Percentiles rank a stretch among this genome's conserved stretches.
These are phyloP conservation scores for Agrochola litura DNA, from an alignment of 2,888 invertebrate genomes.

Conservation along the genomic window DNA sequence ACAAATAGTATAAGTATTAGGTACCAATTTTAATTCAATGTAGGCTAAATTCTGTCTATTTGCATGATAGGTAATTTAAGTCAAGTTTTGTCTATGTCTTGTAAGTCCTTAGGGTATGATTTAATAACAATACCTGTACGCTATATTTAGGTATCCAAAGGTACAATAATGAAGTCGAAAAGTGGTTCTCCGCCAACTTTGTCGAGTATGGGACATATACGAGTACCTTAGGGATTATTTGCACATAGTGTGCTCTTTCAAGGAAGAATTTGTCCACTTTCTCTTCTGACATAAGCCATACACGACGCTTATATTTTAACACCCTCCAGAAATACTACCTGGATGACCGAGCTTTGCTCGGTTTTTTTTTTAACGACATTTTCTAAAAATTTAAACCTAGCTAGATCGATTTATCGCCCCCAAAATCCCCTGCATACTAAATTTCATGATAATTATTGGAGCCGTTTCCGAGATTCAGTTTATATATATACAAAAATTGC, in stretches of 20 bases:
- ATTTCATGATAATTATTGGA: too few species aligned
- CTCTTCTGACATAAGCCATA: not conserved
- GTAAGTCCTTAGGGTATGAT: not conserved
- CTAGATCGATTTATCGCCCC: too few species aligned
- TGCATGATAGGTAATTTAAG: too few species aligned
- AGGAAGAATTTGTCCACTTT: not conserved
- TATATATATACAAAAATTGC: too few species aligned
- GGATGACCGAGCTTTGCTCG: too few species aligned
- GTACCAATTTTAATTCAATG: not conserved
- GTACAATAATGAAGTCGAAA: not conserved
- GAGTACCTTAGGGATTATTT: not conserved
- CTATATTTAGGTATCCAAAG: not conserved
- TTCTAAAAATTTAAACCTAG: too few species aligned
- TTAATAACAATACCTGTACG: not conserved
- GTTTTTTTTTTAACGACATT: too few species aligned
- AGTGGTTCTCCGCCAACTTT: not conserved
- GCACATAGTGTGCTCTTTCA: not conserved
- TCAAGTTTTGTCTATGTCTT: not conserved
- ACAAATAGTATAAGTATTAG: constrained; percentile 1
- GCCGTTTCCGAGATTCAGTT: too few species aligned
- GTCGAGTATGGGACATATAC: not conserved
- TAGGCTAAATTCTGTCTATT: not conserved
- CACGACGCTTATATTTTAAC: not conserved
- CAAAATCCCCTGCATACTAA: too few species aligned
- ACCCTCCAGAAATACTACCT: not conserved